Evolutionary conservation across 2,888 invertebrate genomes (phyloP), one percentile per base, ranked within the genome.

Genomic region (Machimus atricapillus): DNA sequence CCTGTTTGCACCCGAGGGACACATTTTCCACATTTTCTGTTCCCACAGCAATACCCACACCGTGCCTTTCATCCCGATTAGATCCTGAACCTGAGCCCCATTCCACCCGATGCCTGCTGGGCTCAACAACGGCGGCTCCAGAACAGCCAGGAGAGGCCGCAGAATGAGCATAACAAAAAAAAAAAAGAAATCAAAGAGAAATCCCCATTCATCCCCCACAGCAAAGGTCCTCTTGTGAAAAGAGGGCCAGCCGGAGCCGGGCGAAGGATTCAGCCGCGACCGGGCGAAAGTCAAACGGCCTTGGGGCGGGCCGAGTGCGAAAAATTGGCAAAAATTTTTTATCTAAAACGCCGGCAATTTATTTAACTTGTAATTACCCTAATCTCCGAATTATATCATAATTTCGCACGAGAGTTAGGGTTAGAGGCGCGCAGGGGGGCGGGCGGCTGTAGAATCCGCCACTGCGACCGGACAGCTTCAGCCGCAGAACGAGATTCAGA

Each of bases 311-410:
- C 27, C 46, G 66, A 66, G 66, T 66, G 83, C 34, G 73, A 83
- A 83, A 83, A 83, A 83, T 83, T 83, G 83, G 58, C 83, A 40
- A 58, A 83, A 78, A n/a, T 88, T 88, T 88, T 88, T 87, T 81
- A 87, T 88, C 88, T 88, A 83, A 87, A 88, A 87, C 66, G 87
- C 7, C 77, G 34, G 85, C 88, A 87, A 88, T 88, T 88, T 87
- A 88, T 88, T 87, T 86, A 86, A 87, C 86, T 86, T 87, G 87
- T 88, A 88, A 87, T 87, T 88, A 87, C 88, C 86, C 85, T 88
- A 88, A 88, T 88, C 88, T 88, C 82, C 74, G 43, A 87, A 88
- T 88, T 86, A 88, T 86, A 88, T 88, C 88, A 88, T 87, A 86
- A 87, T 88, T 87, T 88, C 79, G 66, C 46, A n/a, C 78, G 56